phyloP scores from a whole-genome alignment of 2,797 vertebrate species.

The Macroramphosus scolopax region DNA sequence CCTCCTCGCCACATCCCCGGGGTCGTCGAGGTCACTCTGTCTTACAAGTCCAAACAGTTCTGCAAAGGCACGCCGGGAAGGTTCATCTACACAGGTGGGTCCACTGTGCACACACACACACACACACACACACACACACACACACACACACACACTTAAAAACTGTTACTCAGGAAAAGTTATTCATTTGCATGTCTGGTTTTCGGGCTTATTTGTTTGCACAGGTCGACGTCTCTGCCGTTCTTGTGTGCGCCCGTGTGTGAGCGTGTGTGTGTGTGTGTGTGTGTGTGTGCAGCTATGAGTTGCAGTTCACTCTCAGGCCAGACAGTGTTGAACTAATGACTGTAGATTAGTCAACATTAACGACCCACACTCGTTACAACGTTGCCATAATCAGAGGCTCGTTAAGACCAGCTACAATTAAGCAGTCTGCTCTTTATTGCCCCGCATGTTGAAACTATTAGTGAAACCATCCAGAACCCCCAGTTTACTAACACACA shows the following conservation, averaged over 20 bases:
- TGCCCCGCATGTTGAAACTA: conserved; percentile 77
- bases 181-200: background rate
- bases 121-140: background rate
- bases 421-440: conserved; percentile 78
- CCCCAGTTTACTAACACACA: conserved; percentile 68
- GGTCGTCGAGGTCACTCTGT: conserved; percentile 97
- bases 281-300: conserved; percentile 21
- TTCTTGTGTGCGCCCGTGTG: conserved; percentile 3
- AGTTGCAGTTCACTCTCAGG: conserved; percentile 65
- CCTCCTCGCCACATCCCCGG: conserved; percentile 84
- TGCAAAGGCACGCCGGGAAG: conserved; percentile 97
- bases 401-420: conserved; percentile 73
- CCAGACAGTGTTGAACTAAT: conserved; percentile 77
- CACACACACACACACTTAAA: background rate
- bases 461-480: conserved; percentile 76
- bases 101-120: conserved; percentile 8
- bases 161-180: no score
- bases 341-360: conserved; percentile 77
- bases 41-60: conserved; percentile 99
- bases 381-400: conserved; percentile 74
- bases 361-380: conserved; percentile 74
- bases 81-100: conserved; percentile 97
- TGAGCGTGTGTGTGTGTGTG: background rate
- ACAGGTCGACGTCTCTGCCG: background rate
- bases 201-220: conserved; percentile 16